phyloP scores from a whole-genome alignment of 2,797 vertebrate genomes.

The Sorex maritimensis region DNA sequence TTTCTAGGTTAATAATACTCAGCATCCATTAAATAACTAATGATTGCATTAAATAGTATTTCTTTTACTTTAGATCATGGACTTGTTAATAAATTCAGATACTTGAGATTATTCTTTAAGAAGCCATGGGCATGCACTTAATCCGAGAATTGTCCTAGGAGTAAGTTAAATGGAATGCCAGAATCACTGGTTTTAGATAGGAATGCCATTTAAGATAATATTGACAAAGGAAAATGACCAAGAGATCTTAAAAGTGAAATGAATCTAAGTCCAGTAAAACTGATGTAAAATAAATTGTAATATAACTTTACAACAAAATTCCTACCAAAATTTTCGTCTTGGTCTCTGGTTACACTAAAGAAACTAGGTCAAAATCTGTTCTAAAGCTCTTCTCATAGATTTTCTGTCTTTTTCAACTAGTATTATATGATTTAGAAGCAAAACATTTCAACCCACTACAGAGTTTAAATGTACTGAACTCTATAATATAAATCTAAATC shows the following conservation, averaged over 20 bases:
- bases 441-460: constrained; percentile 25
- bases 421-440: constrained; percentile 44
- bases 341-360: constrained; percentile 8
- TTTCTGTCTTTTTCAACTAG: constrained; percentile 48
- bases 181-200: constrained; percentile 30
- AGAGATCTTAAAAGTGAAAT: constrained; percentile 57
- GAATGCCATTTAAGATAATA: constrained; percentile 32
- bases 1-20: constrained; percentile 60
- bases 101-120: constrained; percentile 34
- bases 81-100: constrained; percentile 68
- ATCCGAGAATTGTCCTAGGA: constrained; percentile 54
- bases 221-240: constrained; percentile 56
- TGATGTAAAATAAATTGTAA: not conserved
- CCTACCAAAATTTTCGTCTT: constrained; percentile 6
- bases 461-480: constrained; percentile 49
- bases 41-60: constrained; percentile 46
- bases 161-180: constrained; percentile 55
- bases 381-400: constrained; percentile 34
- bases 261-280: constrained; percentile 37
- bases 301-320: constrained; percentile 40
- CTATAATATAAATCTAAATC: constrained; percentile 36
- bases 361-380: constrained; percentile 67
- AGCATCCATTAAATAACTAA: constrained; percentile 47
- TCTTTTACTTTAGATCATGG: constrained; percentile 54
- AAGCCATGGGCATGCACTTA: constrained; percentile 21